Percentiles rank a stretch among this genome's conserved stretches.
Conservation (phyloP, 2,888 invertebrate genomes). For the Chymomyza amoena region DNA sequence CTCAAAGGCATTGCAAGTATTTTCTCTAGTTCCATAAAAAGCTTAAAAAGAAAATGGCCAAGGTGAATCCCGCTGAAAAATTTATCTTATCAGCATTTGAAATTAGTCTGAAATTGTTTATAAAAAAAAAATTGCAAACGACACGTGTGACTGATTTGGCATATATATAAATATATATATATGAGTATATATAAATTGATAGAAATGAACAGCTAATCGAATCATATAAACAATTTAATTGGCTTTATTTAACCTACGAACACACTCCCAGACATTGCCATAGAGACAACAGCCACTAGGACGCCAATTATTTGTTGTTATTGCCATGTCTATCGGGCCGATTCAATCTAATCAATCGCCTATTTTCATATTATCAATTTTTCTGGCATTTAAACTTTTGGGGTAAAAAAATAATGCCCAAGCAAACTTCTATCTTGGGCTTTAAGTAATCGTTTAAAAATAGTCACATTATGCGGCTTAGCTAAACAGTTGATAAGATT, state of each 20-base stretch:
- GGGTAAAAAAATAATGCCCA: too few relatives aligned
- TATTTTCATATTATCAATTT: not conserved
- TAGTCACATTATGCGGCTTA: constrained; percentile 14
- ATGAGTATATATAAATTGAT: not conserved
- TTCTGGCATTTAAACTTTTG: too few relatives aligned
- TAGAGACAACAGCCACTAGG: constrained; percentile 43
- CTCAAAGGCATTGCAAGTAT: too few relatives aligned
- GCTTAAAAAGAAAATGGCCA: too few relatives aligned
- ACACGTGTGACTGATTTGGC: not conserved
- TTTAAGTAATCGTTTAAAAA: constrained; percentile 43
- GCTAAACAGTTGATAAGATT: not conserved
- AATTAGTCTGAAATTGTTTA: not conserved
- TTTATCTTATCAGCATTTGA: not conserved
- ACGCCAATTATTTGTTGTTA: constrained; percentile 40
- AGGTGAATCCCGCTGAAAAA: not conserved
- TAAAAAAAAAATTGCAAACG: not conserved
- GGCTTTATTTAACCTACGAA: not conserved
- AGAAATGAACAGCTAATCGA: not conserved
- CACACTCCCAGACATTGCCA: not conserved
- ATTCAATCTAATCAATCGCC: not conserved
- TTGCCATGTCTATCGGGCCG: not conserved
- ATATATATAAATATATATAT: not conserved
- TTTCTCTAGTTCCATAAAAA: too few relatives aligned
- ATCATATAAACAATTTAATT: not conserved
- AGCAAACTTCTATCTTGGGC: constrained; percentile 5